phyloP scores from a whole-genome alignment of 2,888 invertebrate genomes.

The Mesorhabditis belari region DNA sequence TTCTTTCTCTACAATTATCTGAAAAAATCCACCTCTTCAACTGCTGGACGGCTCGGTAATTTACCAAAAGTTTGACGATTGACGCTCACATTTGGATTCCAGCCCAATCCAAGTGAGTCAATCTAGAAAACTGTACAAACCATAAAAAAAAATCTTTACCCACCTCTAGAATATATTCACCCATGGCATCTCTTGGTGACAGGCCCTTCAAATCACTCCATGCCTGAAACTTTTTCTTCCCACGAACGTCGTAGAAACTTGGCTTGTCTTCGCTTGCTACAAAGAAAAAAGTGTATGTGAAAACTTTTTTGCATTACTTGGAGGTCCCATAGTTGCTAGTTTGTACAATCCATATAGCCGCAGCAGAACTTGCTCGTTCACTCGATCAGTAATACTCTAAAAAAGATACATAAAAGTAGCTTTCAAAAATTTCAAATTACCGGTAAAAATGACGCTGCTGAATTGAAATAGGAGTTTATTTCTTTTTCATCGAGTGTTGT shows the following conservation, averaged over 20 bases:
- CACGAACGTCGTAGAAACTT: neutral
- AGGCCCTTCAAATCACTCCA: neutral
- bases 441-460: neutral
- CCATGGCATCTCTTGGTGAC: neutral
- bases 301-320: conserved; percentile 7
- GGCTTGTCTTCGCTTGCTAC: neutral
- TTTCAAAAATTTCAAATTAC: neutral
- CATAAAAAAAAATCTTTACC: neutral
- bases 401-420: conserved; percentile 1
- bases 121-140: neutral
- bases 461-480: neutral
- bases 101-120: neutral
- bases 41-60: neutral
- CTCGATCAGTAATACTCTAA: conserved; percentile 6
- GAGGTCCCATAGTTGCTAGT: conserved; percentile 80
- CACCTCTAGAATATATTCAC: neutral
- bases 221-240: neutral
- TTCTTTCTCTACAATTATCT: neutral
- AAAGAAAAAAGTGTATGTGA: neutral
- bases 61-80: neutral
- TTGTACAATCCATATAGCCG: conserved; percentile 89
- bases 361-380: conserved; percentile 60
- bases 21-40: too few relatives aligned
- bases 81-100: neutral
- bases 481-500: too few relatives aligned